Conservation (phyloP, 2,797 vertebrate genomes). For the Lagorchestes hirsutus region DNA sequence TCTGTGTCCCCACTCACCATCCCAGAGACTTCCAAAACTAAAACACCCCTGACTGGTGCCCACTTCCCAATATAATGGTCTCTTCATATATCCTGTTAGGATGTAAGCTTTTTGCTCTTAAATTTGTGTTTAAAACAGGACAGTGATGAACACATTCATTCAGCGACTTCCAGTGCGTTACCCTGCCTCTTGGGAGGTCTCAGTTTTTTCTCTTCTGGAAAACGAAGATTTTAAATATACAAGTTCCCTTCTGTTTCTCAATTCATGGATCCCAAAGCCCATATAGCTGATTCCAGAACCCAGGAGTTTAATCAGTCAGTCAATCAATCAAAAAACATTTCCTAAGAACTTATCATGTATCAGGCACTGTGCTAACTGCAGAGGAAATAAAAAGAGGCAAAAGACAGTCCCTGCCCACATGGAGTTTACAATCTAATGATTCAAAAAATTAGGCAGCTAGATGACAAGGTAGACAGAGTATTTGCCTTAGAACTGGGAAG, state of each 20-base stretch:
- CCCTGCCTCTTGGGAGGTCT: neutral
- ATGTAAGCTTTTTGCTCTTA: neutral
- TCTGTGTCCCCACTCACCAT: accelerated
- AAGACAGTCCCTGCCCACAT: neutral
- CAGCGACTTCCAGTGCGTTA: neutral
- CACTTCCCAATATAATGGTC: neutral
- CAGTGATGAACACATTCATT: neutral
- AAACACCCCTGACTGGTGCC: neutral
- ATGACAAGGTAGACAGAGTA: neutral
- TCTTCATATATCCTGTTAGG: neutral
- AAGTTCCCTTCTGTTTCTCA: neutral
- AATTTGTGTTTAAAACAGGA: neutral
- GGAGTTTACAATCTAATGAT: neutral
- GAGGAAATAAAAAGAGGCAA: neutral
- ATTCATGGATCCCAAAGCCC: neutral
- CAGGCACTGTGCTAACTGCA: neutral
- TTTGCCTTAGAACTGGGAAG: neutral
- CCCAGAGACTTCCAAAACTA: neutral
- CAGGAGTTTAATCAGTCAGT: neutral
- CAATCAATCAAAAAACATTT: neutral
- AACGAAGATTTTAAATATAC: neutral
- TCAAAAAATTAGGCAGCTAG: neutral
- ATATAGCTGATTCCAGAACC: neutral
- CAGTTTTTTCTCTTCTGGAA: neutral
- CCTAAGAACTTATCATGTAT: neutral